Conservation (phyloP, 2,113 vertebrate genomes). For the Gadus chalcogrammus region DNA sequence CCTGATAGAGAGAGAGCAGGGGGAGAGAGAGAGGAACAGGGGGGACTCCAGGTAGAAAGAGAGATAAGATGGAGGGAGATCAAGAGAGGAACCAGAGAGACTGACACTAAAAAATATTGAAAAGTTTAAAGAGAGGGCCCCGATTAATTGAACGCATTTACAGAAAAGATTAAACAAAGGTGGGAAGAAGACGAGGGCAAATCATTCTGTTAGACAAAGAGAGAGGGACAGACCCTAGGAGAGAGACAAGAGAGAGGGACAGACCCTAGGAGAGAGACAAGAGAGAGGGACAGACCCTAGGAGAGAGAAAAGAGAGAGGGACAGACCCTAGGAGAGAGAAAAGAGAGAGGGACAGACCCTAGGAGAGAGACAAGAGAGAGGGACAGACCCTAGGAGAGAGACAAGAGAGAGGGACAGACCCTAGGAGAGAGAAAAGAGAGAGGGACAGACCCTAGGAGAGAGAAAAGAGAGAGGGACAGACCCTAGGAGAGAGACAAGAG, state of each 20-base stretch:
- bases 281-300: background rate
- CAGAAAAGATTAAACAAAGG: conserved; percentile 58
- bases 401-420: background rate
- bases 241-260: background rate
- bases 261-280: background rate
- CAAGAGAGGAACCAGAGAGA: background rate
- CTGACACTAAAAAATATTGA: background rate
- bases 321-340: too few species aligned
- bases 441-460: too few species aligned
- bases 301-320: background rate
- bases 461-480: background rate
- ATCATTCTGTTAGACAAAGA: conserved; percentile 21
- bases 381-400: too few species aligned
- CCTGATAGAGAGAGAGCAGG: conserved; percentile 45
- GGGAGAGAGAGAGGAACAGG: conserved; percentile 15
- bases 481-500: background rate
- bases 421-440: background rate
- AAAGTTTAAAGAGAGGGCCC: conserved; percentile 56
- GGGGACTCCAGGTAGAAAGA: background rate
- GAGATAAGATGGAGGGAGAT: background rate
- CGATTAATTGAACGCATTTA: conserved; percentile 72
- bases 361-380: background rate
- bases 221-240: background rate
- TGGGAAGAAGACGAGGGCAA: conserved; percentile 27
- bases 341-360: background rate